These are phyloP conservation scores for Hestina assimilis DNA, from an alignment of 1,140 invertebrate species.

Conservation along the genomic window DNA sequence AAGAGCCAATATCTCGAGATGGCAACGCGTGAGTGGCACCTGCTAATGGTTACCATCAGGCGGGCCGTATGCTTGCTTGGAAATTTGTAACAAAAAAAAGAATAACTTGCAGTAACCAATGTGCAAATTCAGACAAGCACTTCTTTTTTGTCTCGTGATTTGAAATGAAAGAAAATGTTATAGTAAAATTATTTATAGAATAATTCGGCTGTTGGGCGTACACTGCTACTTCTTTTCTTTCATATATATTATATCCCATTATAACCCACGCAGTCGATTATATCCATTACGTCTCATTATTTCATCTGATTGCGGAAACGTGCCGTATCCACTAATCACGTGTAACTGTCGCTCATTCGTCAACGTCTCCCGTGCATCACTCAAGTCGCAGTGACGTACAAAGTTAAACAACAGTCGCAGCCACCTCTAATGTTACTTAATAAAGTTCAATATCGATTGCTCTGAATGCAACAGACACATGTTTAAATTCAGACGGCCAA, in stretches of 20 bases:
- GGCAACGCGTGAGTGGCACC: too few relatives aligned
- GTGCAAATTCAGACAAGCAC: too few relatives aligned
- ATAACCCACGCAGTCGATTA: background rate
- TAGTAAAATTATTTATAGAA: too few relatives aligned
- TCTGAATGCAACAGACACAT: conserved; percentile 19
- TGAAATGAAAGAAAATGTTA: too few relatives aligned
- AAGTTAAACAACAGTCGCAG: conserved; percentile 5
- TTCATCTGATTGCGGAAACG: conserved; percentile 53
- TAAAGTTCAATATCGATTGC: conserved; percentile 33
- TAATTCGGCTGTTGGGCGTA: too few relatives aligned
- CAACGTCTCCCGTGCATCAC: conserved; percentile 59
- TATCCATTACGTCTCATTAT: conserved; percentile 45
- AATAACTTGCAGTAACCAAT: too few relatives aligned
- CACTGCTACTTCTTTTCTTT: too few relatives aligned
- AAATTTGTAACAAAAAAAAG: too few relatives aligned
- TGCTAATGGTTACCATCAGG: too few relatives aligned
- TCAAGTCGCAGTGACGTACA: conserved; percentile 37
- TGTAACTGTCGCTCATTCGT: conserved; percentile 58
- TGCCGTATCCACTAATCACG: conserved; percentile 63
- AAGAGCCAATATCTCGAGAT: too few relatives aligned
- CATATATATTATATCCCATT: background rate
- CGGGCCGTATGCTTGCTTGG: too few relatives aligned
- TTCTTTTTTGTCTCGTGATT: too few relatives aligned
- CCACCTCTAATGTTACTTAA: conserved; percentile 22
- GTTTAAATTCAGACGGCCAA: conserved; percentile 31